Base-by-base conservation (phyloP, 2,113 vertebrate species). In the Pluvianellus socialis region DNA sequence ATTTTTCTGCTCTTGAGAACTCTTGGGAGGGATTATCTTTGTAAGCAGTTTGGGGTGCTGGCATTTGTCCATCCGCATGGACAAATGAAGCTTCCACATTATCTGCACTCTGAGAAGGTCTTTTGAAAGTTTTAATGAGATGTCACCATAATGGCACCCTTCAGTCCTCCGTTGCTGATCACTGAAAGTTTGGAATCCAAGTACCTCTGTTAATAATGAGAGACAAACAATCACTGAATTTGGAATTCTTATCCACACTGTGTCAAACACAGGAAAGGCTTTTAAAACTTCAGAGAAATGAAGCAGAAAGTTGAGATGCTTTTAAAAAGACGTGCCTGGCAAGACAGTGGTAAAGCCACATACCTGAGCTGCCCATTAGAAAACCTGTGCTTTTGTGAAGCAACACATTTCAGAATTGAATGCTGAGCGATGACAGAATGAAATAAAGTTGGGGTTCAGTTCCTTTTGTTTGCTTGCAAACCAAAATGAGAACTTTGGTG, bases 71-170 rank as follows among this genome's bases (percentile, higher is more conserved):
- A 95, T 83, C 62, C 7, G 12, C 79, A 42, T 45, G 84, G 85
- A 87, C 75, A 72, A 95, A 90, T 79, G 70, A 91, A 79, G 80
- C 70, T 88, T 90, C 79, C 83, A 86, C 77, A 81, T 93, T 93
- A 93, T 96, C 70, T 87, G 89, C 85, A 76, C 88, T 93, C 77
- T 85, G 70, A 93, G 73, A 89, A 94, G 38, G 85, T 75, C 96
- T 94, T 96, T 96, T 96, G 85, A 95, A 84, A 92, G 59, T 92
- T 97, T 96, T 97, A 96, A 98, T 97, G 95, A 97, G 96, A 87
- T 94, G 88, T 81, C 77, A 97, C 38, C 35, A 83, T 32, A 66
- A 79, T 1, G 3, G 79, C 59, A 24, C 44, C 47, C 80, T 82
- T 95, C 49, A 66, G 65, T 89, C 73, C 67, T 86, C 56, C 45